Percentiles rank a stretch among this genome's conserved stretches.
Conservation (phyloP, 2,888 invertebrate genomes). For the Agrypnus murinus region DNA sequence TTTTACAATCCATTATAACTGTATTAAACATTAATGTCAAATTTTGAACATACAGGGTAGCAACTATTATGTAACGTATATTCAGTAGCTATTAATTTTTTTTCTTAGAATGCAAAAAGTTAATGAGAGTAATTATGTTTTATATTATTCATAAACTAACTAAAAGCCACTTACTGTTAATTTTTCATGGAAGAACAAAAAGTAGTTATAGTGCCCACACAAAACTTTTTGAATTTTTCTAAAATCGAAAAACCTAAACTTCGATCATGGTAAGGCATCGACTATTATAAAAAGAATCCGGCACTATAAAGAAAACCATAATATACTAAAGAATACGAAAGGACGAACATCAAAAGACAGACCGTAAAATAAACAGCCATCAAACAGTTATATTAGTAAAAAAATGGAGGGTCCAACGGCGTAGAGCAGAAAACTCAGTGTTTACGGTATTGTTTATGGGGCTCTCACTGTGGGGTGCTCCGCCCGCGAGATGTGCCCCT, state of each 20-base stretch:
- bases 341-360: constrained; percentile 58
- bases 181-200: background rate
- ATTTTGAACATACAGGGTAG: too few species aligned
- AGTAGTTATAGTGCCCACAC: background rate
- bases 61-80: too few species aligned
- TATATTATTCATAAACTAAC: background rate
- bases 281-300: constrained; percentile 38
- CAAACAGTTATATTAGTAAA: constrained; percentile 68
- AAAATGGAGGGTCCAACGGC: constrained; percentile 63
- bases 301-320: constrained; percentile 48
- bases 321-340: constrained; percentile 47
- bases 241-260: background rate
- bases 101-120: too few species aligned
- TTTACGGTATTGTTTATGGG: constrained; percentile 69
- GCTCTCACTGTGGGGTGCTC: constrained; percentile 58
- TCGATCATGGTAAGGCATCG: constrained; percentile 15
- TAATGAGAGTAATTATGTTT: too few species aligned
- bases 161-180: background rate
- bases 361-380: constrained; percentile 67
- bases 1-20: too few species aligned
- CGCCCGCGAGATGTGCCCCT: constrained; percentile 59
- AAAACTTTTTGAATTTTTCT: background rate
- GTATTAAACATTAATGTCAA: too few species aligned
- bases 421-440: constrained; percentile 61
- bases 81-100: too few species aligned